Percentiles rank a stretch among this genome's conserved stretches.
Evolutionary conservation across 2,797 vertebrate genomes (phyloP).

Genomic region (Acrossocheilus fasciatus): DNA sequence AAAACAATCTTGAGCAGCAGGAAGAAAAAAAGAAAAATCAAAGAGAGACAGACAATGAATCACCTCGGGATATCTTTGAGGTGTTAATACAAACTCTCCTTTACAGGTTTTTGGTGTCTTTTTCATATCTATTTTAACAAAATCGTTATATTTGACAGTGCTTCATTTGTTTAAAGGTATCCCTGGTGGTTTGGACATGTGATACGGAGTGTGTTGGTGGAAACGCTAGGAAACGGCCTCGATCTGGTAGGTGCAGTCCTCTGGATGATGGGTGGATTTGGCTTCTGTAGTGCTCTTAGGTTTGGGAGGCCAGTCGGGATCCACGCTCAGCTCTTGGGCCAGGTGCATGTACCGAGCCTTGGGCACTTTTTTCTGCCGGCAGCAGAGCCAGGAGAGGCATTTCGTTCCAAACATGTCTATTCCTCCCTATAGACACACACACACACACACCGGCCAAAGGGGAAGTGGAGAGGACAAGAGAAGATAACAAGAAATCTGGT

Average conservation of each 20-base stretch:
- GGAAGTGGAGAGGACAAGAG: not conserved
- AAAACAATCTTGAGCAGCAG: conserved; percentile 33
- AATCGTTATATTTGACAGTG: not conserved
- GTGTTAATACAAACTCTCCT: not conserved
- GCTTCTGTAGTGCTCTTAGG: conserved; percentile 97
- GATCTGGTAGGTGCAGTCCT: conserved; percentile 86
- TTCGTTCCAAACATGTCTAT: conserved; percentile 77
- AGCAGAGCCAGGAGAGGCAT: conserved; percentile 79
- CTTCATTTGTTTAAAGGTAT: not conserved
- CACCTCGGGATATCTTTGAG: not conserved
- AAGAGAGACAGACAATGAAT: not conserved
- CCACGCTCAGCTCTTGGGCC: conserved; percentile 93
- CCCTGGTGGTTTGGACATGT: conserved; percentile 2
- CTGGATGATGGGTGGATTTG: conserved; percentile 76
- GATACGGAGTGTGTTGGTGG: not conserved
- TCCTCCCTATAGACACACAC: conserved; percentile 76
- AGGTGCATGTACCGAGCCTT: conserved; percentile 96
- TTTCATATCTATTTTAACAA: not conserved
- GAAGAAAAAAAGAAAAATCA: not conserved
- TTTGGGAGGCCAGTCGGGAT: conserved; percentile 98
- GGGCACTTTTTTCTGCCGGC: conserved; percentile 80
- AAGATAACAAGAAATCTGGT: conserved; percentile 3
- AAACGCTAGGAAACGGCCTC: conserved; percentile 83
- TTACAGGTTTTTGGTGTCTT: conserved; percentile 21
- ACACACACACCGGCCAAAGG: conserved; percentile 42